Conservation (phyloP, 2,797 vertebrate genomes). For the Melopsittacus undulatus region DNA sequence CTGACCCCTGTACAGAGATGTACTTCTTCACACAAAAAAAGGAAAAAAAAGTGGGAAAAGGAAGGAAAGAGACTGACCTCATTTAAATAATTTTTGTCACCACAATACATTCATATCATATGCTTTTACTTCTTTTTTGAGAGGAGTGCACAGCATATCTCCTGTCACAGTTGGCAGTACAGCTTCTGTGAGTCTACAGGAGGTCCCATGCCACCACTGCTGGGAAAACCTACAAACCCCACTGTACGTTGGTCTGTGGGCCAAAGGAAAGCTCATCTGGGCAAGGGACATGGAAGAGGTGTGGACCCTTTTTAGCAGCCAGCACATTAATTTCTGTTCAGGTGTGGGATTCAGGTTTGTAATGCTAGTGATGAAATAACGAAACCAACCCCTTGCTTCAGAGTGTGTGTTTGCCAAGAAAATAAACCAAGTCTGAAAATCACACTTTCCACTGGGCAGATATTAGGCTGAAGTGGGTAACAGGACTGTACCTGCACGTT, state of each 20-base stretch:
- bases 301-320: background rate
- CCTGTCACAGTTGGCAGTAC: rapidly evolving
- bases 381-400: background rate
- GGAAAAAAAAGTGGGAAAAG: background rate
- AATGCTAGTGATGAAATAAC: background rate
- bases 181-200: background rate
- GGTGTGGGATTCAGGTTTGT: background rate
- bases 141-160: background rate
- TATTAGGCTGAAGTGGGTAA: background rate
- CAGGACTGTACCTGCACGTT: background rate
- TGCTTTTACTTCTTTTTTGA: background rate
- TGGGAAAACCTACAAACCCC: background rate
- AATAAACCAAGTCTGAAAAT: background rate
- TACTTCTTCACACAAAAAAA: background rate
- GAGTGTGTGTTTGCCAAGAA: background rate
- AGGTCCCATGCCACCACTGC: background rate
- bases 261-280: background rate
- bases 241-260: background rate
- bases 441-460: background rate
- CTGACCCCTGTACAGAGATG: background rate
- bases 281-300: background rate
- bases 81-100: background rate
- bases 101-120: background rate
- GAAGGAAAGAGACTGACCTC: rapidly evolving
- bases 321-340: background rate